Conservation (phyloP, 2,113 vertebrate genomes). For the Parus major region DNA sequence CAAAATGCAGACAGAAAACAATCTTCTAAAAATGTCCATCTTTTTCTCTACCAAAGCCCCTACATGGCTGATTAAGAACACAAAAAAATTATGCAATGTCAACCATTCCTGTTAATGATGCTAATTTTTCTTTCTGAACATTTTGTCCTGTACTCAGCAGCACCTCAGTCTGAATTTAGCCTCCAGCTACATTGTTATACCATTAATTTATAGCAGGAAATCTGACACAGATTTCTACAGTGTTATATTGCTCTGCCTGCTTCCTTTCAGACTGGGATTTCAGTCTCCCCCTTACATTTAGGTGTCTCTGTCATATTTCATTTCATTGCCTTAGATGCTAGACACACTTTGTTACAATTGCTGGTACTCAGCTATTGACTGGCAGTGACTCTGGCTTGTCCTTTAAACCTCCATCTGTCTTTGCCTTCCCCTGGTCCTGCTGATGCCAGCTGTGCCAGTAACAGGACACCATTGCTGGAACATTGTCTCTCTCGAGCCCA, state of each 20-base stretch:
- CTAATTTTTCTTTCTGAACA: neutral
- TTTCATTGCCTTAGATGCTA: neutral
- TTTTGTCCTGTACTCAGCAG: neutral
- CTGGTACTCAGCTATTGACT: neutral
- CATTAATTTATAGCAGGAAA: constrained; percentile 20
- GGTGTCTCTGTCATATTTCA: neutral
- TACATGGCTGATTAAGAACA: neutral
- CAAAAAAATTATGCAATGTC: neutral
- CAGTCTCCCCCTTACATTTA: neutral
- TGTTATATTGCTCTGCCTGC: neutral
- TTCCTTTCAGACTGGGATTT: neutral
- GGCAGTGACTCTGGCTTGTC: neutral
- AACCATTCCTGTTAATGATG: neutral
- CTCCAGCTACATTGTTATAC: neutral
- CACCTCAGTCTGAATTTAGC: neutral
- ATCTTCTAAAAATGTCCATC: neutral
- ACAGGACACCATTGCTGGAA: neutral
- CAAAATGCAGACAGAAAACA: neutral
- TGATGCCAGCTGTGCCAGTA: neutral
- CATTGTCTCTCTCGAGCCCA: neutral
- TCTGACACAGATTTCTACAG: constrained; percentile 10
- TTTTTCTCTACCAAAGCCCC: neutral
- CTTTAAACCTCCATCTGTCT: constrained; percentile 17
- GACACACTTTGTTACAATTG: neutral
- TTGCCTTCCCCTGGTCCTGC: neutral